Conservation (phyloP, 2,888 invertebrate species). For the Ceraclea dissimilis region DNA sequence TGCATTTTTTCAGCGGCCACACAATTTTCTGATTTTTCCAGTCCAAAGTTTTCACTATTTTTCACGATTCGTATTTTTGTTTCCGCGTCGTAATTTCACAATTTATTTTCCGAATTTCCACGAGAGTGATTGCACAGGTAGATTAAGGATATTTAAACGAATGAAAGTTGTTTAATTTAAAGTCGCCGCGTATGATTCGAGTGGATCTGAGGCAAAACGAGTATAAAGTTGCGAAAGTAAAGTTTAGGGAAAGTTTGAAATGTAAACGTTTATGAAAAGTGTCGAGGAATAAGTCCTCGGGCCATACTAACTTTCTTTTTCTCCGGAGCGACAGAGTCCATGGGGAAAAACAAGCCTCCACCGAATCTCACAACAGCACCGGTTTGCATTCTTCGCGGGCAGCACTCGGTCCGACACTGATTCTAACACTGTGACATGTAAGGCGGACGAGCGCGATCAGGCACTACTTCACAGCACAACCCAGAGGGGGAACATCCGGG, state of each 20-base stretch:
- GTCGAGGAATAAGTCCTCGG: constrained; percentile 20
- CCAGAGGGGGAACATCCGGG: constrained; percentile 39
- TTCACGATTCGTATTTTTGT: no score
- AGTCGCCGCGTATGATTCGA: constrained; percentile 1
- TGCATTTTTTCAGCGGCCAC: neutral
- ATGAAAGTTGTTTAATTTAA: neutral
- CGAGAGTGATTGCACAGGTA: no score
- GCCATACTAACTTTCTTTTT: constrained; percentile 27
- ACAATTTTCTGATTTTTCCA: neutral
- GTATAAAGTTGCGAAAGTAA: constrained; percentile 5
- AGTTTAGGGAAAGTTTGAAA: constrained; percentile 14
- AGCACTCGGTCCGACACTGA: constrained; percentile 20
- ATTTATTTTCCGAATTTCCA: no score
- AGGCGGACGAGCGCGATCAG: constrained; percentile 29
- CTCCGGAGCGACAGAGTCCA: constrained; percentile 26
- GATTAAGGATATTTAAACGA: neutral
- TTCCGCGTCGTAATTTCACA: no score
- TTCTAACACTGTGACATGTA: constrained; percentile 23
- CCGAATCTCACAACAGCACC: constrained; percentile 26
- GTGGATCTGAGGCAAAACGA: constrained; percentile 7
- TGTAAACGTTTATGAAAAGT: constrained; percentile 20
- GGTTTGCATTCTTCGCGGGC: constrained; percentile 23
- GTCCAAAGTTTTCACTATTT: no score
- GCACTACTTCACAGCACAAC: constrained; percentile 32
- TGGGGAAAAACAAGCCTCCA: constrained; percentile 27